Base-by-base conservation (phyloP, 2,113 vertebrate genomes). In the Notarius lentiginosus region DNA sequence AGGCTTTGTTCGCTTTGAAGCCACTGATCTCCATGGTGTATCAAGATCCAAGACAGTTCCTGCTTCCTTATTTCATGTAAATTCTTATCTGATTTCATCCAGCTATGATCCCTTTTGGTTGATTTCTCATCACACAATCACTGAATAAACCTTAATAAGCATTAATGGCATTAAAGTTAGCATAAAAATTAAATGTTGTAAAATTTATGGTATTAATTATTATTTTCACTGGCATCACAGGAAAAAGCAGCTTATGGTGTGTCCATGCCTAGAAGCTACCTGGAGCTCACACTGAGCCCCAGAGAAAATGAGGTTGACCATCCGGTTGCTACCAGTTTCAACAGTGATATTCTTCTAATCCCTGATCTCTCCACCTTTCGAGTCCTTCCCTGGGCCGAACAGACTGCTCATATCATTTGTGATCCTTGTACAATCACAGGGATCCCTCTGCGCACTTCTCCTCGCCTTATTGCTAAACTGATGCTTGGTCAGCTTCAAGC, bases 11-110 rank as follows among this genome's bases (percentile, higher is more conserved):
- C 94, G 96, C 84, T 99, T 99, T 91, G 98, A 99, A 94, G 97
- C 97, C 77, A 92, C 96, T 61, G 97, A 99, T 88, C 95, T 99
- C 84, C 97, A 98, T 8, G 97, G 97, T 2, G 96, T 99, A 70
- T 97, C 97, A 86, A 95, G 97, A 90, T 99, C 96, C 87, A 99
- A 98, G 94, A 99, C 94, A 2, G 93, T 98, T 58, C 97, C 97
- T 34, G 97, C 97, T 91, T 95, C 96, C 12, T 97, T 97, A 94
- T 99, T 99, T 91, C 96, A 97, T 10, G 97, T 98, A 94, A 94
- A 89, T 81, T 84, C 53, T 56, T 87, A 30, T 17, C 6, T 76
- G 8, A 72, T 0, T 55, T 79, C 0, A 47, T 84, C n/a, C 27
- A 22, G 17, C 53, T 53, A 8, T 41, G 51, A 56, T 53, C n/a